Conservation (phyloP, 2,797 vertebrate species). For the Somateria mollissima region DNA sequence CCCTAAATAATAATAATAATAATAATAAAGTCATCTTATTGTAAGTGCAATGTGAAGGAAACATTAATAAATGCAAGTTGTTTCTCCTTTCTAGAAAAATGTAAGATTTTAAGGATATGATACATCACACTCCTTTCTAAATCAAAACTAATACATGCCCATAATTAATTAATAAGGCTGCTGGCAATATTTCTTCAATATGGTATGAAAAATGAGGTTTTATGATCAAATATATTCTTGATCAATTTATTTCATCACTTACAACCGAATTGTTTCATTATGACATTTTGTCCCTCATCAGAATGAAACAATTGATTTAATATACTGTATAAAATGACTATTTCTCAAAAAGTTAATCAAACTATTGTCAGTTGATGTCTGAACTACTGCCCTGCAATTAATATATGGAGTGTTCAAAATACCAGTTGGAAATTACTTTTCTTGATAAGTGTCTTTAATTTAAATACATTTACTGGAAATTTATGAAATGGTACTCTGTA, state of each 20-base stretch:
- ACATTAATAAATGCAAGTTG: not conserved
- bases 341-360: slow-evolving; percentile 53
- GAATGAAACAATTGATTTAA: slow-evolving; percentile 32
- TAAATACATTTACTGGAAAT: slow-evolving; percentile 31
- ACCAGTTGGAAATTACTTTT: slow-evolving; percentile 24
- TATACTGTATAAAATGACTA: not conserved
- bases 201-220: not conserved
- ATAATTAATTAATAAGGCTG: not conserved
- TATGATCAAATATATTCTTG: slow-evolving; percentile 19
- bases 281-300: slow-evolving; percentile 18
- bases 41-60: not conserved
- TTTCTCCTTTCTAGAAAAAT: not conserved
- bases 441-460: slow-evolving; percentile 52
- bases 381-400: slow-evolving; percentile 37
- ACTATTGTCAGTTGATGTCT: slow-evolving; percentile 20
- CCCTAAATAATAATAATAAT: not conserved
- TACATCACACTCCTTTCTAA: not conserved
- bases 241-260: slow-evolving; percentile 19
- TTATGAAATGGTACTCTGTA: not conserved
- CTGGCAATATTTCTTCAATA: not conserved
- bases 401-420: slow-evolving; percentile 25
- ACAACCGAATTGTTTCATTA: slow-evolving; percentile 10
- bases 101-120: not conserved
- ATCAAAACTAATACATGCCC: not conserved
- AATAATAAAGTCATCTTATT: slow-evolving; percentile 14